phyloP scores from a whole-genome alignment of 2,888 invertebrate genomes.

The Tipula vernalis region DNA sequence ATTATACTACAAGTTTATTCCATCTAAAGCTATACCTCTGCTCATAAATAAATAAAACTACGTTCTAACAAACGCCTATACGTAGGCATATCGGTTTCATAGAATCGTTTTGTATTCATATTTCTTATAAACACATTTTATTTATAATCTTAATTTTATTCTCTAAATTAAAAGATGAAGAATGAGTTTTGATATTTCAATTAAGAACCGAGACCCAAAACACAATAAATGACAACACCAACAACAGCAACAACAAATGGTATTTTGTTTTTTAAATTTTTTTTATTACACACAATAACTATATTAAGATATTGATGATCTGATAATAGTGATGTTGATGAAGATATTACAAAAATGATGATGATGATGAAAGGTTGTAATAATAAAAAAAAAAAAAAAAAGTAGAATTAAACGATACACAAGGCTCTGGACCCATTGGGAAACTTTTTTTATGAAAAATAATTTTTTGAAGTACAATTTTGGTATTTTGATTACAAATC shows the following conservation, averaged over 20 bases:
- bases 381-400: not conserved
- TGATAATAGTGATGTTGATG: not conserved
- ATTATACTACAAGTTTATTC: too few relatives aligned
- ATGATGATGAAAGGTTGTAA: not conserved
- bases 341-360: not conserved
- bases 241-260: not conserved
- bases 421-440: not conserved
- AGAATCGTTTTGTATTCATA: too few relatives aligned
- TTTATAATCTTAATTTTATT: not conserved
- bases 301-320: not conserved
- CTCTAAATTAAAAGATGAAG: not conserved
- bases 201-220: not conserved
- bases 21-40: too few relatives aligned
- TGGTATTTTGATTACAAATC: too few relatives aligned
- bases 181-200: slow-evolving; percentile 4
- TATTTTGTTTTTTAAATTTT: not conserved
- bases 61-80: too few relatives aligned
- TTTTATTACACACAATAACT: not conserved
- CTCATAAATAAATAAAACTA: too few relatives aligned
- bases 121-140: too few relatives aligned
- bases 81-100: too few relatives aligned
- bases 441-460: not conserved
- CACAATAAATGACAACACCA: not conserved
- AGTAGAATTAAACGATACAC: not conserved
- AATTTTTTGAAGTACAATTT: too few relatives aligned